Evolutionary conservation across 2,888 invertebrate genomes (phyloP), one percentile per base, ranked within the genome.

Genomic region (Cryptocephalus moraei): DNA sequence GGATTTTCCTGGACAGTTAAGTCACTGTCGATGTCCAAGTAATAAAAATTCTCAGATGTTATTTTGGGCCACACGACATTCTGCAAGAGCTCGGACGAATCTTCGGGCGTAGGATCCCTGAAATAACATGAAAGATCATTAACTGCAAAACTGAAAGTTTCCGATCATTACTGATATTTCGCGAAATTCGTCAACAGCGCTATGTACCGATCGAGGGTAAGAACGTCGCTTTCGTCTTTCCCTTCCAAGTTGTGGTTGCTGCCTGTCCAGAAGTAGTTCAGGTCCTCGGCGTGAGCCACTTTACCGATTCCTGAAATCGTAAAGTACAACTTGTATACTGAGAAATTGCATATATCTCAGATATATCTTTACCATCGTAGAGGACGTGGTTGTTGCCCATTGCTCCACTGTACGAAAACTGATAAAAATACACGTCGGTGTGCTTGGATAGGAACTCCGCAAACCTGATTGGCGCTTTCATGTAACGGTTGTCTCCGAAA

Each of bases 261-360:
- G 44, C 22, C 14, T 46, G 56, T 43, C 52, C 54, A 59, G 8
- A 58, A 53, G 44, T 60, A 61, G 32, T 41, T 39, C 4, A 46
- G 43, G 44, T 61, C 59, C 49, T 60, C 61, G 2, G 47, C 50
- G 45, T 61, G 61, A 1, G 51, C 46, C 8, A 59, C 58, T 39
- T 57, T 56, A 36, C 36, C 12, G 36, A 12, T 36, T 4, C 36
- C 12, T 36, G 36, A 36, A 11, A 36, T 6, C n/a, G n/a, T n/a
- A n/a, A n/a, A n/a, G n/a, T 36, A 12, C 12, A 6, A 36, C 6
- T 36, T 11, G n/a, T n/a, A n/a, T n/a, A n/a, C n/a, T n/a, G n/a
- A n/a, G n/a, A n/a, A n/a, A n/a, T n/a, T n/a, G n/a, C n/a, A 36
- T 36, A 11, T 11, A 36, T n/a, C n/a, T n/a, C n/a, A n/a, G n/a